A percentile compares a stretch with the other conserved stretches of the same genome.
Conservation (phyloP, 2,797 vertebrate species). For the Acanthurus tractus region DNA sequence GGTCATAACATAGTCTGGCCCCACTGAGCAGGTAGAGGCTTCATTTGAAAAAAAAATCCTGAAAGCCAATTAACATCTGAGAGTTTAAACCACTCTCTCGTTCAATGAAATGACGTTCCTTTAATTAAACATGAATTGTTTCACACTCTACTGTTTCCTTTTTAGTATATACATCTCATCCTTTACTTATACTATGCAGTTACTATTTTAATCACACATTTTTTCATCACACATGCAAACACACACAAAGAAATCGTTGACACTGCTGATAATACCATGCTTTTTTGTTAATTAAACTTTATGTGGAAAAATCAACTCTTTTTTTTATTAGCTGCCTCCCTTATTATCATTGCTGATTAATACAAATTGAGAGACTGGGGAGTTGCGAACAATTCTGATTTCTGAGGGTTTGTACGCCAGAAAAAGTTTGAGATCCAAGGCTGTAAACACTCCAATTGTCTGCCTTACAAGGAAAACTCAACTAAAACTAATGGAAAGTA, state of each 20-base stretch:
- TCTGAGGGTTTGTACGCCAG: no score
- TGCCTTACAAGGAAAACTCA: neutral
- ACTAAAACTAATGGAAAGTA: conserved; percentile 7
- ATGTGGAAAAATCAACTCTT: no score
- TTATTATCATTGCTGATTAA: no score
- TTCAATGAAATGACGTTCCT: neutral
- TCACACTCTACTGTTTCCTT: no score
- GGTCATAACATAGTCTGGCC: no score
- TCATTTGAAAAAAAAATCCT: neutral
- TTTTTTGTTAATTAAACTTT: no score
- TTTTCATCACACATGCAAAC: neutral
- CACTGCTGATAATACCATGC: no score
- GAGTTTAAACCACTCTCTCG: neutral
- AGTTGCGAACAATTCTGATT: no score
- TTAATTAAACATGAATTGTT: conserved; percentile 4
- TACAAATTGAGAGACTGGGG: no score
- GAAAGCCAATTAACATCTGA: conserved; percentile 1
- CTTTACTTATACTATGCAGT: neutral
- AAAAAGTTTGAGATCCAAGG: no score
- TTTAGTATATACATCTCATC: no score
- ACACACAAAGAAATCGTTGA: neutral
- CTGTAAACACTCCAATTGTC: neutral
- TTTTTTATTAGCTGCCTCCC: no score
- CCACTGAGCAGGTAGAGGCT: neutral
- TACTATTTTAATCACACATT: neutral